Base-by-base conservation (phyloP, 2,113 vertebrate species). In the Syngnathus typhle region DNA sequence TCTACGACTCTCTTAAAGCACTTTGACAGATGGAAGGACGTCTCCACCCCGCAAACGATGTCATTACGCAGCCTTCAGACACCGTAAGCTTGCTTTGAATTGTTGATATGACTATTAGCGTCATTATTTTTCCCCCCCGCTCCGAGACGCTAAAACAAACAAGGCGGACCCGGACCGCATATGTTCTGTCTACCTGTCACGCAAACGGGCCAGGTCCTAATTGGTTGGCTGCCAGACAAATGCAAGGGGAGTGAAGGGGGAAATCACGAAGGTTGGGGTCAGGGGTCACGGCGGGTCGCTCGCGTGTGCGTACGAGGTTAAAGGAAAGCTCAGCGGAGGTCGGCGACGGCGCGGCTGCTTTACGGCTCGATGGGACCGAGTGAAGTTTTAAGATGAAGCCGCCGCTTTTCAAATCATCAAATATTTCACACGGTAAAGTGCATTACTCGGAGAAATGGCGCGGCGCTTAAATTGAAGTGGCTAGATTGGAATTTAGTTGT, bases 241-340 rank as follows among this genome's bases (percentile, higher is more conserved):
- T 15, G 23, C 23, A 7, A 19, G 43, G 44, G 23, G 21, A 19
- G 18, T 23, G 27, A 6, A 19, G 12, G 37, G 60, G 12, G 19
- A 38, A 38, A n/a, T 8, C 2, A 11, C 11, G 9, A 11, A 19
- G 36, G 49, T 1, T 1, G 6, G 49, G 7, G 16, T 19, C 16
- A 2, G n/a, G 27, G 36, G 56, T 36, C 16, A 16, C 6, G 27
- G 23, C 8, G 36, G n/a, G 23, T 9, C 1, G 38, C 38, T 65
- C 39, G 63, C 32, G 71, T 67, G 70, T 69, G 74, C 32, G 27
- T 81, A 82, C 81, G 9, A 85, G 83, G 80, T 84, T 84, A 85
- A 86, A 76, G 70, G 82, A 65, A 74, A 78, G 70, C 76, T 86
- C 76, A 83, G 70, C 61, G 36, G 80, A 83, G 85, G 86, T 79